Percentiles rank a stretch among this genome's conserved stretches.
phyloP scores from a whole-genome alignment of 2,888 invertebrate species.

The Sepioteuthis lessoniana region DNA sequence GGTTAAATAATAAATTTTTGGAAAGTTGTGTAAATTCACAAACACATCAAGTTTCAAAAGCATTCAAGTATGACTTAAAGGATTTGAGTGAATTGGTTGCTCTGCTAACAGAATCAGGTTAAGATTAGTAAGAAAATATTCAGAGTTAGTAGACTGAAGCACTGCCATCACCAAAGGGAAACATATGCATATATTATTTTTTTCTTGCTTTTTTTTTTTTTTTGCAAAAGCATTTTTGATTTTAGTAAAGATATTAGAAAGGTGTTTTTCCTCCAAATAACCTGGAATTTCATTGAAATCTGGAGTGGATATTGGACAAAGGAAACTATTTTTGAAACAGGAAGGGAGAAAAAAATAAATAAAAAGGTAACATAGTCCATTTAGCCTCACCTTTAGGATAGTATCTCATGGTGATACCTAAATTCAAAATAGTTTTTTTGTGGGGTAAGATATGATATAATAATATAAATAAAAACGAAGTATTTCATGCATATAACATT shows the following conservation, averaged over 20 bases:
- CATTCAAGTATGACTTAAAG: neutral
- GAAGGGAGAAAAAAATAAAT: neutral
- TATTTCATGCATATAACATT: neutral
- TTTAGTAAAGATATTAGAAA: neutral
- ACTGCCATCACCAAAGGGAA: neutral
- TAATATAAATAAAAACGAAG: neutral
- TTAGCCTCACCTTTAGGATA: conserved; percentile 13
- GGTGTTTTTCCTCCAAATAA: neutral
- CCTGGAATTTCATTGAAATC: neutral
- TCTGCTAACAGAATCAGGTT: neutral
- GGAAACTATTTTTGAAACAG: neutral
- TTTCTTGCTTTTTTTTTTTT: neutral
- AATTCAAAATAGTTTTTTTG: conserved; percentile 11
- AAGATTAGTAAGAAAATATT: neutral
- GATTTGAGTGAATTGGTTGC: neutral
- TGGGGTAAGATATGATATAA: neutral
- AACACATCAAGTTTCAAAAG: neutral
- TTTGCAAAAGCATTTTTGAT: neutral
- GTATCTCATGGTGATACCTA: neutral
- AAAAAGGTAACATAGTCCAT: neutral
- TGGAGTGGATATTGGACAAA: neutral
- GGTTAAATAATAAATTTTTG: neutral
- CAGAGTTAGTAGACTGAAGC: conserved; percentile 4
- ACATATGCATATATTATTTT: neutral
- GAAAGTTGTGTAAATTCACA: neutral